phyloP scores from a whole-genome alignment of 2,888 invertebrate species.

The Synanthedon tipuliformis region DNA sequence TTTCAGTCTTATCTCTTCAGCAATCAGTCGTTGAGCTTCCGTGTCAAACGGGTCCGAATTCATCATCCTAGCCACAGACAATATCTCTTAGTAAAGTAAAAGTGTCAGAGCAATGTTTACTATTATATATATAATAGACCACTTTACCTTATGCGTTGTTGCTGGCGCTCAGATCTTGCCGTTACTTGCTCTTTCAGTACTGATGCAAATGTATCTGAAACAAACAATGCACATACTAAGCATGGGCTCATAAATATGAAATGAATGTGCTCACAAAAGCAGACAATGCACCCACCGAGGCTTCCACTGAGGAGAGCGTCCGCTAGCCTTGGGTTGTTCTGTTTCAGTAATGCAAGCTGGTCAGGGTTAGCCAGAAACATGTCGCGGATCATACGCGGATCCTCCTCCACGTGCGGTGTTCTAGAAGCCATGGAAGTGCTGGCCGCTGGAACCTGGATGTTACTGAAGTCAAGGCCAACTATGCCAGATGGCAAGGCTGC shows the following conservation, averaged over 20 bases:
- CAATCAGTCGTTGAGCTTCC: constrained; percentile 93
- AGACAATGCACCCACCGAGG: constrained; percentile 67
- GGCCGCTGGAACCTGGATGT: constrained; percentile 79
- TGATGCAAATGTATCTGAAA: constrained; percentile 79
- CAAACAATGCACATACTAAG: neutral
- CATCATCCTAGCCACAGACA: constrained; percentile 75
- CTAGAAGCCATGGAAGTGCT: constrained; percentile 44
- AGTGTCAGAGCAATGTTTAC: neutral
- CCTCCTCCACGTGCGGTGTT: constrained; percentile 74
- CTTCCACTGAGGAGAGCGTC: constrained; percentile 90
- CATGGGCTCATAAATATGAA: neutral
- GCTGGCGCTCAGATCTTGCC: constrained; percentile 84
- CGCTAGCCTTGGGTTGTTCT: constrained; percentile 92
- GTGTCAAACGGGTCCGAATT: constrained; percentile 96
- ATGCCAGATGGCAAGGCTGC: constrained; percentile 60
- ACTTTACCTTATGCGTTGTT: constrained; percentile 74
- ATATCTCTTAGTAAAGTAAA: neutral
- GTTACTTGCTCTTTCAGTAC: constrained; percentile 86
- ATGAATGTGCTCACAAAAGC: too few species aligned
- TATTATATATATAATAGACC: neutral
- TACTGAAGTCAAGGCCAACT: constrained; percentile 84
- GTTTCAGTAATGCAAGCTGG: constrained; percentile 88
- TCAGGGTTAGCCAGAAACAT: constrained; percentile 92
- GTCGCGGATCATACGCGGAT: constrained; percentile 85
- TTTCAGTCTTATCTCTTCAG: constrained; percentile 94